Evolutionary conservation across 2,888 invertebrate genomes (phyloP).

Genomic region (Anthophora plumipes): DNA sequence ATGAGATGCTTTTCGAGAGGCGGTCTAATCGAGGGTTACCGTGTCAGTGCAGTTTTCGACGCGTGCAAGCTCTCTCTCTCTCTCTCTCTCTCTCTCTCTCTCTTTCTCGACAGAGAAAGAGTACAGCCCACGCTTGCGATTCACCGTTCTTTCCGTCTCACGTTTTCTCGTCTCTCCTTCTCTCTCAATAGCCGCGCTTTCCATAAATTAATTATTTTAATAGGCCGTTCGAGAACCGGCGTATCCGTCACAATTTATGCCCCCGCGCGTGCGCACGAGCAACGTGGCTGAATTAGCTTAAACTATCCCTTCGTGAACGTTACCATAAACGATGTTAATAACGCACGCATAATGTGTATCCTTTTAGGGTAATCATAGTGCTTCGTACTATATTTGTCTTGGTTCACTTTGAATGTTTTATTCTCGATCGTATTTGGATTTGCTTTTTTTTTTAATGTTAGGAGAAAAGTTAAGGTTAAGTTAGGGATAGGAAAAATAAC

Average conservation of each 20-base stretch:
- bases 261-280: background rate
- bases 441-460: too few species aligned
- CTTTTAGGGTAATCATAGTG: background rate
- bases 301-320: background rate
- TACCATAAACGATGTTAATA: background rate
- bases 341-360: background rate
- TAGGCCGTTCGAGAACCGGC: constrained; percentile 12
- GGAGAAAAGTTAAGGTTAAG: too few species aligned
- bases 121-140: background rate
- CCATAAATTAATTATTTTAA: constrained; percentile 39
- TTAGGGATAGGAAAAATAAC: background rate
- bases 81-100: too few species aligned
- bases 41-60: constrained; percentile 1
- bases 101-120: too few species aligned
- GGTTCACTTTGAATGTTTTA: too few species aligned
- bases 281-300: too few species aligned
- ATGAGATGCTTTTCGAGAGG: background rate
- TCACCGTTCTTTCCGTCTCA: constrained; percentile 10
- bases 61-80: constrained; percentile 5
- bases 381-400: background rate
- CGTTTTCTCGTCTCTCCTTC: constrained; percentile 8
- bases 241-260: constrained; percentile 12
- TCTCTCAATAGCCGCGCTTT: constrained; percentile 26
- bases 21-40: background rate
- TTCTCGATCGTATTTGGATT: too few species aligned